Evolutionary conservation across 1,140 invertebrate genomes (phyloP).

Genomic region (Tetragnatha versicolor): DNA sequence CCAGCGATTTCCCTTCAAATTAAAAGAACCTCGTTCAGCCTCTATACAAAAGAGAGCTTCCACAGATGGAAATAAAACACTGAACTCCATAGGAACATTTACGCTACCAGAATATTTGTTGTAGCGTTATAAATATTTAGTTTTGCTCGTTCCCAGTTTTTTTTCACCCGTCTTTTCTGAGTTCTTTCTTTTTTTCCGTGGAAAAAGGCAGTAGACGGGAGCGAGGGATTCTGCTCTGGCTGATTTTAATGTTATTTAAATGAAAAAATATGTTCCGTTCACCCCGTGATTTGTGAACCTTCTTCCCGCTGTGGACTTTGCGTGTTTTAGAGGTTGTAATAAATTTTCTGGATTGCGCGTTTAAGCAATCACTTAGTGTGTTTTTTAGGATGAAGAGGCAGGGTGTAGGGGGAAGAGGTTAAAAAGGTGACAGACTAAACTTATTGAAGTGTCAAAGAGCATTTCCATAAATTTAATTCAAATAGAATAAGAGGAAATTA

Average conservation of each 20-base stretch:
- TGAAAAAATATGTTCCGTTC: conserved; percentile 24
- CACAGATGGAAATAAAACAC: conserved; percentile 19
- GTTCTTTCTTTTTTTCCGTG: too few species aligned
- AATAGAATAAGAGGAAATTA: too few species aligned
- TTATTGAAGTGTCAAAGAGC: too few species aligned
- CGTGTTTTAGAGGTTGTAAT: conserved; percentile 11
- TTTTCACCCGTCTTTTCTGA: neutral
- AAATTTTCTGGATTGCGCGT: conserved; percentile 7
- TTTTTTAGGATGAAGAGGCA: too few species aligned
- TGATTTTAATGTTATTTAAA: conserved; percentile 27
- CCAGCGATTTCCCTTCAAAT: too few species aligned
- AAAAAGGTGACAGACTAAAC: too few species aligned
- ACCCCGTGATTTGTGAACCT: neutral
- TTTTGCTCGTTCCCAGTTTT: neutral
- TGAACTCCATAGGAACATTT: conserved; percentile 5
- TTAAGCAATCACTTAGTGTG: conserved; percentile 22
- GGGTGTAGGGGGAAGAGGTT: too few species aligned
- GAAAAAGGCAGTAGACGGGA: neutral
- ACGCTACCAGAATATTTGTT: conserved; percentile 16
- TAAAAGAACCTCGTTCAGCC: too few species aligned
- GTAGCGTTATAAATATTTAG: conserved; percentile 22
- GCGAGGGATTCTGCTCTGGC: neutral
- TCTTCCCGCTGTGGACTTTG: neutral
- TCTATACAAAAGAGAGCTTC: neutral
- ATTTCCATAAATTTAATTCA: too few species aligned